Conservation (phyloP, 2,113 vertebrate genomes). For the Nyctibius bracteatus region DNA sequence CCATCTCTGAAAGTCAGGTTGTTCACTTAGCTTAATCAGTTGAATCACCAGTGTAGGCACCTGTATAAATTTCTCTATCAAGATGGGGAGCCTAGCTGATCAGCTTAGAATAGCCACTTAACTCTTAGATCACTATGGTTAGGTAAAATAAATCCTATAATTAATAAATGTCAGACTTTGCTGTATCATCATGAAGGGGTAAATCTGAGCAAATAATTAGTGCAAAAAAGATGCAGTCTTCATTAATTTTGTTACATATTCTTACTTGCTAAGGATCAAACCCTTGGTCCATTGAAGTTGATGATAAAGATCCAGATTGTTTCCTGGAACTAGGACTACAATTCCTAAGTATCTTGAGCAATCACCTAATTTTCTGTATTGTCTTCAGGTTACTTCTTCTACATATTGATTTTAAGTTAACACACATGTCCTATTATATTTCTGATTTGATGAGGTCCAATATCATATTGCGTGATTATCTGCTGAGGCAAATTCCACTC, state of each 20-base stretch:
- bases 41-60: neutral
- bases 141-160: neutral
- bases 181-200: neutral
- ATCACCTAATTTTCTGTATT: neutral
- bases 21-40: neutral
- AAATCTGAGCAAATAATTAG: neutral
- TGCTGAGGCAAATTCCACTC: neutral
- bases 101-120: neutral
- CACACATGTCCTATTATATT: neutral
- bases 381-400: neutral
- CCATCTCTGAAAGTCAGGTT: neutral
- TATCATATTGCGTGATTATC: accelerated
- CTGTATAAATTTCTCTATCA: neutral
- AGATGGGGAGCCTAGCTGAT: neutral
- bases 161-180: neutral
- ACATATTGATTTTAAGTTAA: neutral
- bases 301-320: neutral
- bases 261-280: neutral
- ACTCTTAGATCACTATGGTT: neutral
- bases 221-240: neutral
- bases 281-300: neutral
- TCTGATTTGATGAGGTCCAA: neutral
- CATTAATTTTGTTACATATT: neutral
- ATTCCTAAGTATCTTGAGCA: neutral
- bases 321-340: neutral